Evolutionary conservation across 2,797 vertebrate genomes (phyloP), one percentile per base, ranked within the genome.

Genomic region (Spinus olivaceus): DNA sequence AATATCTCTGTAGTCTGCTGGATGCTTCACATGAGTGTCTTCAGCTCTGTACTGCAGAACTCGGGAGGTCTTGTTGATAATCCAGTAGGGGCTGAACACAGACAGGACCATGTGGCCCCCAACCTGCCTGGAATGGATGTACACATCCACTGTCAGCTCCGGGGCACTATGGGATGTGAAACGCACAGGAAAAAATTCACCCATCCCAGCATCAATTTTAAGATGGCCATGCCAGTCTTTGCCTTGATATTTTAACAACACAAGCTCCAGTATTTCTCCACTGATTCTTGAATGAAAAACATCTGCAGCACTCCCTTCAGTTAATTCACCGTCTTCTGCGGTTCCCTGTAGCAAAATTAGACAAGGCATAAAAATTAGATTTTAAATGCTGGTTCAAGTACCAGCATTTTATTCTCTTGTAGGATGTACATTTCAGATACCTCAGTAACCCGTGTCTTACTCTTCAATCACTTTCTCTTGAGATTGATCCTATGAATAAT

Each of bases 61-160:
- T 3, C 99, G 98, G 3, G 98, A 98, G 1, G 99, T 99, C 96
- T 99, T 99, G 97, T 99, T 99, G 97, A 99, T 99, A 71, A 99
- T 98, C 99, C 99, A 99, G 54, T 99, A 99, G 0, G 99, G 99
- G 61, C 99, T 99, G 90, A 98, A 99, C 47, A 99, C 83, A 0
- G 99, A 99, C 49, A 99, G 91, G 71, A 99, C 76, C 82, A 99
- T 65, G 4, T 95, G 98, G 81, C 98, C 97, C 9, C 97, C 81
- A 1, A 88, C 46, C 10, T 61, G 88, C 8, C 96, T 94, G 18
- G 97, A 94, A 1, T 99, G 99, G 10, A 99, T 12, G 21, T 97
- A 98, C 69, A 99, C 61, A 13, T 99, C 99, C 60, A 99, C 92
- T 0, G 97, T 98, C 94, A 98, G 71, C 30, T 4, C 66, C 37